Evolutionary conservation across 2,888 invertebrate species (phyloP).

Genomic region (Thymelicus acteon): DNA sequence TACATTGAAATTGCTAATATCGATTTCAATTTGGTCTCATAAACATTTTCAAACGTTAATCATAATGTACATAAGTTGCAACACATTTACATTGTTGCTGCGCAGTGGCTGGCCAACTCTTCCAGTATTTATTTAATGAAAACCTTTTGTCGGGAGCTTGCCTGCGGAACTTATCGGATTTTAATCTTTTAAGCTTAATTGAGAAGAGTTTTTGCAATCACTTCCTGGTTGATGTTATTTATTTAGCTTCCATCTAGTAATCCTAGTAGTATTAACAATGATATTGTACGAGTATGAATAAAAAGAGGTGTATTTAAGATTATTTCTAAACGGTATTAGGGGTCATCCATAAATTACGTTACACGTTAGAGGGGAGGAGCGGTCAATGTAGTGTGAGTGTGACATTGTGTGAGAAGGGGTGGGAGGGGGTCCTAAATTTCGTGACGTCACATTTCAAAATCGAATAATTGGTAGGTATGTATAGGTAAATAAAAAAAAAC

Average conservation of each 20-base stretch:
- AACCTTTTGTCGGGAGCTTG: slow-evolving; percentile 19
- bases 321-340: no score
- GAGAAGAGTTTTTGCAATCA: slow-evolving; percentile 30
- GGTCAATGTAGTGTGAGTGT: no score
- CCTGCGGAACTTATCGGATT: slow-evolving; percentile 27
- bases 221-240: slow-evolving; percentile 16
- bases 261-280: no score
- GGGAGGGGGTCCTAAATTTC: no score
- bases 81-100: neutral
- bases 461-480: no score
- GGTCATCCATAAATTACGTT: no score
- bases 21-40: neutral
- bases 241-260: slow-evolving; percentile 5
- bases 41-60: neutral
- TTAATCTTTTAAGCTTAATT: slow-evolving; percentile 36
- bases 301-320: no score
- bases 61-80: neutral
- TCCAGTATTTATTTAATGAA: slow-evolving; percentile 28
- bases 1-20: neutral
- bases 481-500: no score
- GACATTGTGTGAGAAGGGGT: no score
- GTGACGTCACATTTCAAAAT: no score
- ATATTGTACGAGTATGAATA: no score
- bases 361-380: no score
- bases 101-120: neutral